Base-by-base conservation (phyloP, 37 sponge, comb jelly and placozoan genomes). In the Mnemiopsis leidyi region DNA sequence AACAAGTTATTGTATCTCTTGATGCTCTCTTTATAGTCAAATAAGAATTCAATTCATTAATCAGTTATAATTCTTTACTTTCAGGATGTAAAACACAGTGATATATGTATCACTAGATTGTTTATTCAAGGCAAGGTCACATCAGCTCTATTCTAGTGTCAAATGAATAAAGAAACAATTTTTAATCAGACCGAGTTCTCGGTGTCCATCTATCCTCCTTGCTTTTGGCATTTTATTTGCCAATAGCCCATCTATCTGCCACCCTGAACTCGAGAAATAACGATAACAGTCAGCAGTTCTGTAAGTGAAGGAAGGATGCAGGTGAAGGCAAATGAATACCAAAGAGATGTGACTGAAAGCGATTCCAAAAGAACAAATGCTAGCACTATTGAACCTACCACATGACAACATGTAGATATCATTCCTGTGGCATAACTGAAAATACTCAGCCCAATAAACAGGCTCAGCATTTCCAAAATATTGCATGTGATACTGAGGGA, bases 361-460 rank as follows among this genome's bases (percentile, higher is more conserved):
- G 90, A 85, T 85, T 85, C 90, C 5, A 85, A 37, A 28, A 85
- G 90, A 40, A 85, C 48, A 39, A 85, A 85, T 39, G 90, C 90
- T 1, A 85, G 9, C 2, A 40, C 61, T 21, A 85, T 85, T n/a
- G 90, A 85, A 40, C 90, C 90, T 29, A 37, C 5, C 0, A 85
- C 90, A 85, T 85, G 90, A 21, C 48, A 85, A 25, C 61, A 38
- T 16, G 35, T 85, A 9, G 90, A 85, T 13, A 85, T 40, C 90
- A 85, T 85, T 23, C 90, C 90, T 39, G 90, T 85, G 1, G 61
- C 21, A 39, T 85, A 40, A 39, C 90, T 85, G 90, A 85, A 85
- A 61, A 85, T 85, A n/a, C 38, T 85, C 26, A 36, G 39, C 13
- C 90, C 90, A 5, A 85, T 37, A 85, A 85, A 85, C 48, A 85